Evolutionary conservation across 2,888 invertebrate genomes (phyloP).

Genomic region (Eilema sororculum): DNA sequence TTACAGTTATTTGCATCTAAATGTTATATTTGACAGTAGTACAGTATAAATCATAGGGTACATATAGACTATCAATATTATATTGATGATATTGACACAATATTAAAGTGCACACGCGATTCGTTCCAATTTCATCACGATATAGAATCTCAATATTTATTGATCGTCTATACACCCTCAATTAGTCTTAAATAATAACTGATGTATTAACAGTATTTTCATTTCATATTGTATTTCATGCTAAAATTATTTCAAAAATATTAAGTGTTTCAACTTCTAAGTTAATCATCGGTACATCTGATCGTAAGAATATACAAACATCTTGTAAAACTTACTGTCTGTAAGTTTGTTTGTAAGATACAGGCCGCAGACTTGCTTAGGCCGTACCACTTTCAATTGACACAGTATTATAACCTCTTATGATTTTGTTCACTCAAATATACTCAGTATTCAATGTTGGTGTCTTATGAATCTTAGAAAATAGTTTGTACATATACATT

Average conservation of each 20-base stretch:
- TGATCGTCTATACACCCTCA: no score
- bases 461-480: neutral
- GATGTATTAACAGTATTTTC: no score
- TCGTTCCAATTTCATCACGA: no score
- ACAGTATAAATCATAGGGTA: neutral
- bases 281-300: constrained; percentile 24
- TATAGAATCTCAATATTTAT: no score
- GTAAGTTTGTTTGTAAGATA: neutral
- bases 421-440: neutral
- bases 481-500: neutral
- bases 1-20: neutral
- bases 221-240: neutral
- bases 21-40: neutral
- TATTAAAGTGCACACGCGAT: no score
- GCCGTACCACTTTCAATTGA: constrained; percentile 25
- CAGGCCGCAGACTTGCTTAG: constrained; percentile 12
- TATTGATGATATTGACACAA: no score
- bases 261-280: neutral
- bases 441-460: neutral
- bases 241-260: neutral
- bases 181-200: neutral
- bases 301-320: neutral
- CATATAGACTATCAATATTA: no score
- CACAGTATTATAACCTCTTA: neutral
- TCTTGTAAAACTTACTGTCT: neutral